These are phyloP conservation scores for Pseudolaguvia tuberculata DNA, from an alignment of 2,113 vertebrate genomes.

Conservation along the genomic window DNA sequence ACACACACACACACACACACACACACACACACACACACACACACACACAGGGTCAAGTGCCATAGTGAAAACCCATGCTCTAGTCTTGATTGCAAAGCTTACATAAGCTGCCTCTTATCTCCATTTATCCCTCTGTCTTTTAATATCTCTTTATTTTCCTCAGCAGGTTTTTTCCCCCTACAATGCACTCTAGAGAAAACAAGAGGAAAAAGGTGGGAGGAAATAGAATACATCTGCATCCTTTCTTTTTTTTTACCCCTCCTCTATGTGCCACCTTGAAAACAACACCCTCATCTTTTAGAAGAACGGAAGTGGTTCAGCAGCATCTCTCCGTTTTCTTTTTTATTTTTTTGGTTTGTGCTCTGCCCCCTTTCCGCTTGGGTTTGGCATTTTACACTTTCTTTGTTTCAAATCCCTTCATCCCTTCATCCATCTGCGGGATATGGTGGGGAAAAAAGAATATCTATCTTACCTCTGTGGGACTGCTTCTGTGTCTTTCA, in stretches of 20 bases:
- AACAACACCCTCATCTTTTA: slow-evolving; percentile 59
- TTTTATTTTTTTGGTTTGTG: slow-evolving; percentile 53
- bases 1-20: slow-evolving; percentile 18
- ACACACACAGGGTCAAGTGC: slow-evolving; percentile 33
- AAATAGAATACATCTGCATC: slow-evolving; percentile 49
- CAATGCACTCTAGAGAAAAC: background rate
- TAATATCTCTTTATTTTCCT: slow-evolving; percentile 47
- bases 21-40: too few species aligned
- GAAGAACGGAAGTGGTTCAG: slow-evolving; percentile 31
- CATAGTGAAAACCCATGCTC: slow-evolving; percentile 31
- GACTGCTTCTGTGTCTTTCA: slow-evolving; percentile 39
- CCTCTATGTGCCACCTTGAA: slow-evolving; percentile 61
- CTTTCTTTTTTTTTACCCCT: slow-evolving; percentile 41
- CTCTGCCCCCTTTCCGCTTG: slow-evolving; percentile 23
- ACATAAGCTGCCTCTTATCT: slow-evolving; percentile 61
- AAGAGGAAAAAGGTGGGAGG: background rate
- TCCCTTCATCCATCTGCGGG: background rate
- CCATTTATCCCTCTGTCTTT: slow-evolving; percentile 12
- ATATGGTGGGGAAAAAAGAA: background rate
- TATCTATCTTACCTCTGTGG: slow-evolving; percentile 51
- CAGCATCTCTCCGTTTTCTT: slow-evolving; percentile 47
- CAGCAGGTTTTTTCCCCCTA: background rate
- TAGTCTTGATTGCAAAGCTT: slow-evolving; percentile 62
- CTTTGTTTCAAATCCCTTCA: slow-evolving; percentile 9
- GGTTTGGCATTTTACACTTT: slow-evolving; percentile 18